Base-by-base conservation (phyloP, 2,888 invertebrate genomes). In the Keiferia lycopersicella region DNA sequence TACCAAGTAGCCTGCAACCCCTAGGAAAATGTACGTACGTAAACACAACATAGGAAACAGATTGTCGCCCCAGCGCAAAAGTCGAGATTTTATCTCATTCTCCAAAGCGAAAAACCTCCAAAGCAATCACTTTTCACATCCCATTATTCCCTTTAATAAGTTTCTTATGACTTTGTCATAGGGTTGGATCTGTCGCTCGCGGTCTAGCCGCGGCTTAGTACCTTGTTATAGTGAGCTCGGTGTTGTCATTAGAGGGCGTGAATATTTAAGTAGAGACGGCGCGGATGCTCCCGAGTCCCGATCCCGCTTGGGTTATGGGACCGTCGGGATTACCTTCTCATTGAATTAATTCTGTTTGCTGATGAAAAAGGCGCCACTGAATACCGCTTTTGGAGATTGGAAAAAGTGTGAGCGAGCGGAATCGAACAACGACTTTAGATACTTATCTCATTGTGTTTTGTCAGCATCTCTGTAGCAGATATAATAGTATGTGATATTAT, bases 211-310 rank as follows among this genome's bases (percentile, higher is more conserved):
- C 73, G 70, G 73, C 74, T 78, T 82, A 79, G 81, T 78, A 81
- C 81, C 77, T 79, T 83, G 83, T 85, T 80, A 78, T 75, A 83
- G 79, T 77, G 79, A 80, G 74, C 78, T 81, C 77, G 76, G 81
- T 78, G 78, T 84, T 86, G 87, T 88, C 88, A 88, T 88, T 88
- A 88, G 84, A 83, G 85, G 86, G 84, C 82, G 82, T 88, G 86
- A 89, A 89, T 89, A 88, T 88, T 88, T 88, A 84, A 89, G 81
- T 79, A 79, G 82, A 83, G 78, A 79, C 76, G 84, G 81, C 78
- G 77, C 81, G 78, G 76, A 73, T 68, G 72, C 79, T 80, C 79
- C 74, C 79, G 73, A 76, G 78, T 80, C 79, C 74, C 79, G 73
- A 76, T 79, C 80, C 81, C 81, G 80, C 78, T 78, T 76, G 78